Base-by-base conservation (phyloP, 2,888 invertebrate species). In the Drosophila paracracens region DNA sequence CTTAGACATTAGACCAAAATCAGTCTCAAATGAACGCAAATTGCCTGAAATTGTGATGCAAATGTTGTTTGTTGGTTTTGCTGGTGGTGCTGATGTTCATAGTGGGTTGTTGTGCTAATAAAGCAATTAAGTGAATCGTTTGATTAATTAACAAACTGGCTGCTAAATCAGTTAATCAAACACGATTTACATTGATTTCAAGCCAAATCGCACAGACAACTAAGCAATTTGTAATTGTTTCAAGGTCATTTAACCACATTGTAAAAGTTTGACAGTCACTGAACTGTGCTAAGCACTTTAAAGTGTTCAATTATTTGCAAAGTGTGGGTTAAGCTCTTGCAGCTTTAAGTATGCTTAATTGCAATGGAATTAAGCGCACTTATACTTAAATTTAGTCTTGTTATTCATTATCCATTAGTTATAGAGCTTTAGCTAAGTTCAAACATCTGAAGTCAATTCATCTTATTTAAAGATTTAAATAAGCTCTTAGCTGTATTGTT, bases 101-200 rank as follows among this genome's bases (percentile, higher is more conserved):
- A 18, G 31, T 36, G 29, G 48, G 51, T 51, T 65, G 52, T 29
- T 52, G 31, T 48, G 70, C 66, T 77, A 81, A 85, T 85, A 81
- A 88, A 89, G 86, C 79, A 82, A 87, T 87, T 81, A 71, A 75
- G 75, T 40, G 63, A 89, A 79, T 76, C 80, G 76, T 68, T 87
- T 88, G 75, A 76, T 88, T 79, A 81, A 87, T 88, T 89, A 74
- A 70, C 46, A 57, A 62, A 71, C 51, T 64, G 61, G 61, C 64
- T 33, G 36, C 46, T 59, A 70, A 75, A 62, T 54, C 43, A 80
- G 79, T 63, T 79, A 83, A 88, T 86, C 61, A 60, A 60, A 76
- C 81, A 76, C 63, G 68, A 71, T 83, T 83, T 70, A 70, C 60
- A 83, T 78, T 76, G 81, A 88, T 81, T 74, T 69, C 56, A 52